These are phyloP conservation scores for Propithecus coquereli DNA, from an alignment of 2,113 vertebrate genomes.

Conservation along the genomic window DNA sequence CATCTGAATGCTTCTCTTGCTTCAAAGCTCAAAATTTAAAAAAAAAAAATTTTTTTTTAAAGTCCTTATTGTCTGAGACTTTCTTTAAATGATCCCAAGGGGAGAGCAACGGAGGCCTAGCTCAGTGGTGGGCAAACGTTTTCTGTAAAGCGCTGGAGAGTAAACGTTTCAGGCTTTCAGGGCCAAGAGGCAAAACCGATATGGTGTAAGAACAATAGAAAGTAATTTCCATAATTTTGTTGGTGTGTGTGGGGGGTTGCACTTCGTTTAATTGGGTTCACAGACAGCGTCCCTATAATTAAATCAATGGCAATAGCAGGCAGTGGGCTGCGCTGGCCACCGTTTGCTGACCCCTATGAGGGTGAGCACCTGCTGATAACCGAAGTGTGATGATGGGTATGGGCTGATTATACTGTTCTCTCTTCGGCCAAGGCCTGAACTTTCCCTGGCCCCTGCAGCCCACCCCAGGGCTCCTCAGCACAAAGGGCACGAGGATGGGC, in stretches of 20 bases:
- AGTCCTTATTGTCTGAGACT: neutral
- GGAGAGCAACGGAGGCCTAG: neutral
- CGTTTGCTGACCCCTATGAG: accelerated
- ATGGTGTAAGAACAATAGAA: neutral
- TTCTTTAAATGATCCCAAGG: neutral
- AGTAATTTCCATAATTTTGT: neutral
- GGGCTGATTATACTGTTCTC: neutral
- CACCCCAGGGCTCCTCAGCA: neutral
- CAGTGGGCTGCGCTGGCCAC: neutral
- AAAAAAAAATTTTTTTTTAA: neutral
- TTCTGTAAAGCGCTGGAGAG: neutral
- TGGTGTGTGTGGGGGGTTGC: neutral
- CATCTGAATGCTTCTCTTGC: neutral
- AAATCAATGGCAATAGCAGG: neutral
- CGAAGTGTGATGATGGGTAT: accelerated
- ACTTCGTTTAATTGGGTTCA: neutral
- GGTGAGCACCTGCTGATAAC: accelerated
- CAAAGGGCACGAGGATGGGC: neutral
- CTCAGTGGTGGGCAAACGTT: neutral
- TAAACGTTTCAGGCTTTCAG: neutral
- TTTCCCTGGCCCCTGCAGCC: neutral
- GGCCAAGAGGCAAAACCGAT: neutral
- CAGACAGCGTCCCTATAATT: neutral
- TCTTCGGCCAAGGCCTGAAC: neutral
- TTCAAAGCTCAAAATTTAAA: neutral